Conservation (phyloP, 2,888 invertebrate species). For the Lymantria monacha region DNA sequence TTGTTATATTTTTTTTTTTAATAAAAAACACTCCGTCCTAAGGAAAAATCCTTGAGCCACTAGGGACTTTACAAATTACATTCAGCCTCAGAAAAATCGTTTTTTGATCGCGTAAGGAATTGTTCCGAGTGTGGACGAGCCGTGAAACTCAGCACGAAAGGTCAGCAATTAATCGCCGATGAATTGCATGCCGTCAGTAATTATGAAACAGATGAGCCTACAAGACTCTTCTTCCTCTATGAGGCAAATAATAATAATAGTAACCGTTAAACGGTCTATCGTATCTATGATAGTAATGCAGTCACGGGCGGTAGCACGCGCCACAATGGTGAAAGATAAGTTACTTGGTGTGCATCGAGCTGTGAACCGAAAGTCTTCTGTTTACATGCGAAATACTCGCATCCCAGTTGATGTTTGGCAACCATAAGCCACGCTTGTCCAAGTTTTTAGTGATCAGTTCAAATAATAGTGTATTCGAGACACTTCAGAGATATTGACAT, state of each 20-base stretch:
- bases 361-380: conserved; percentile 81
- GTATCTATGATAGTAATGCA: conserved; percentile 47
- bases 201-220: not conserved
- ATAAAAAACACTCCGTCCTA: too few relatives aligned
- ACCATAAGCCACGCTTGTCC: conserved; percentile 61
- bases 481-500: conserved; percentile 20
- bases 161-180: too few relatives aligned
- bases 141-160: too few relatives aligned
- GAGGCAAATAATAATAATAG: conserved; percentile 13
- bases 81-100: too few relatives aligned
- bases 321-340: conserved; percentile 82
- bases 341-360: conserved; percentile 80
- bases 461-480: conserved; percentile 29
- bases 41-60: too few relatives aligned
- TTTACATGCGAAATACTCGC: conserved; percentile 76
- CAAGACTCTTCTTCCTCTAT: conserved; percentile 4
- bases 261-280: conserved; percentile 27
- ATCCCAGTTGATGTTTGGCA: conserved; percentile 71
- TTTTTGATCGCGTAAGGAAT: too few relatives aligned
- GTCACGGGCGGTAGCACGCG: conserved; percentile 66
- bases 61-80: too few relatives aligned
- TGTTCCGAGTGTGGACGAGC: too few relatives aligned
- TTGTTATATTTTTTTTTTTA: too few relatives aligned
- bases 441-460: conserved; percentile 37
- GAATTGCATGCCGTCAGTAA: too few relatives aligned